Evolutionary conservation across 2,888 invertebrate species (phyloP), one percentile per base, ranked within the genome.

Genomic region (Apoda limacodes): DNA sequence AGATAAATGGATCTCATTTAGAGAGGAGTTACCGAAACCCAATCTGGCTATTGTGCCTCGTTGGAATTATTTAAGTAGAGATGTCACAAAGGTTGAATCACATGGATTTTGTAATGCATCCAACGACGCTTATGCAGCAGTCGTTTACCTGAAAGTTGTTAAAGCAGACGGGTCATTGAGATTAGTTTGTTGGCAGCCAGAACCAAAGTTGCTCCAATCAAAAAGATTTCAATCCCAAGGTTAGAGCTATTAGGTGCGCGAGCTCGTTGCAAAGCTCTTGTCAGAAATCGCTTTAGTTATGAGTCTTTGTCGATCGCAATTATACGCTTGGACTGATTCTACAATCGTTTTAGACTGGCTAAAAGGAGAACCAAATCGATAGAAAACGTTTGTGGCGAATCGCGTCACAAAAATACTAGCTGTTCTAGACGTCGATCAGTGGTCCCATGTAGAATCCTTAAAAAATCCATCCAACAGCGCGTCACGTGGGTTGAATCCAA

Each of bases 401-500:
- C 29, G 38, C 11, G 37, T 34, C 13, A 25, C 37, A 9, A 22
- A 32, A 10, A 37, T 39, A n/a, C 19, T 35, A 9, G 19, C 22
- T 23, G n/a, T n/a, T n/a, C n/a, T n/a, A n/a, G n/a, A n/a, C n/a
- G n/a, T n/a, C n/a, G 7, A 25, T 5, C 15, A 32, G 4, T 38
- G 35, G 38, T 35, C 9, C 10, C 35, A 43, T 13, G 34, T 41
- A 6, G 21, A 13, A 11, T 34, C 37, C 3, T 21, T 9, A 11
- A 27, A 39, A 7, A 39, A 43, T 30, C 39, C 40, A 7, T 40
- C 43, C 10, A 35, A 40, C 7, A 13, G 28, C 22, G 37, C 42
- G 6, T 33, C 37, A n/a, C 19, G 37, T 23, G 34, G 28, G n/a
- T n/a, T n/a, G n/a, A n/a, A n/a, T n/a, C n/a, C n/a, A n/a, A n/a